These are phyloP conservation scores for Chelidonichthys spinosus DNA, from an alignment of 2,797 vertebrate genomes.

Conservation along the genomic window DNA sequence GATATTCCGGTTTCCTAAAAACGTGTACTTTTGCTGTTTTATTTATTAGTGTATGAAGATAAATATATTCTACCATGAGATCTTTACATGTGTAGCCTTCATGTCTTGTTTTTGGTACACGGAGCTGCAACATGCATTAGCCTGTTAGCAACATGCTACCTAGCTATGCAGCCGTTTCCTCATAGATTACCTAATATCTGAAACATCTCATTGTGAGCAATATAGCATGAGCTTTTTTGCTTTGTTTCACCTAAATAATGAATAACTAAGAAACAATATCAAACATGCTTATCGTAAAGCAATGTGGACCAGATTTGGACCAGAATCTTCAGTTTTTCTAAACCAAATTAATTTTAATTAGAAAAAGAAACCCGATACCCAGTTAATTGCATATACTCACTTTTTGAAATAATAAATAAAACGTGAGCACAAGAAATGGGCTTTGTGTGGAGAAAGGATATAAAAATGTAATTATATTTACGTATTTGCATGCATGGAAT, in stretches of 20 bases:
- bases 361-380: not conserved
- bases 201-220: not conserved
- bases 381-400: not conserved
- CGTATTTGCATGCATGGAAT: not conserved
- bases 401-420: not conserved
- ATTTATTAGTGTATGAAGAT: not conserved
- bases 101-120: not conserved
- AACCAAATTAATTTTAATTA: not conserved
- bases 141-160: not conserved
- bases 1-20: not conserved
- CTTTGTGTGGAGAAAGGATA: not conserved
- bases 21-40: not conserved
- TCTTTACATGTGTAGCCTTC: slow-evolving; percentile 18
- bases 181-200: not conserved
- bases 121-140: slow-evolving; percentile 13
- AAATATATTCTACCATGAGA: not conserved
- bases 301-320: not conserved
- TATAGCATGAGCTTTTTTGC: not conserved
- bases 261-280: not conserved
- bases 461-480: not conserved
- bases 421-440: not conserved
- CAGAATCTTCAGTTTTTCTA: not conserved
- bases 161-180: not conserved
- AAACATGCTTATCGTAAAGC: slow-evolving; percentile 1
- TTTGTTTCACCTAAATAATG: not conserved